Percentiles rank a stretch among this genome's conserved stretches.
Evolutionary conservation across 2,888 invertebrate genomes (phyloP).

Genomic region (Ormia ochracea): DNA sequence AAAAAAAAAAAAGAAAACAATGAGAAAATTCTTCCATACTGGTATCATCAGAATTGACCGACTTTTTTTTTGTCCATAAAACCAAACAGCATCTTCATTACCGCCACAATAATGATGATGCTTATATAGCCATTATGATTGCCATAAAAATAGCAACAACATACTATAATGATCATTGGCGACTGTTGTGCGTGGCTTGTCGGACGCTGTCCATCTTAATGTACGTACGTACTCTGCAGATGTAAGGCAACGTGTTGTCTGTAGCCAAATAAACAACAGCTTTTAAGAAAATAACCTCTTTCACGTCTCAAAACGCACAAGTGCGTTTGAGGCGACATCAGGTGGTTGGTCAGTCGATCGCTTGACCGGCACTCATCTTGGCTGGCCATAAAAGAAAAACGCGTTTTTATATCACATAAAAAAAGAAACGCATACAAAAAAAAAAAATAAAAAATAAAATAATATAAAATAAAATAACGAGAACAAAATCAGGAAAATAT

Average conservation of each 20-base stretch:
- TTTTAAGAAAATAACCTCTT: constrained; percentile 21
- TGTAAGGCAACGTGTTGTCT: constrained; percentile 42
- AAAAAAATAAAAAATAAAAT: background rate
- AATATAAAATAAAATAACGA: background rate
- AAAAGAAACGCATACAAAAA: background rate
- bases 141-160: constrained; percentile 7
- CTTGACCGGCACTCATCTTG: background rate
- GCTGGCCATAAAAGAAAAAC: constrained; percentile 35
- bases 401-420: background rate
- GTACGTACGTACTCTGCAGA: background rate
- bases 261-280: background rate
- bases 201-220: background rate
- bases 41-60: constrained; percentile 41
- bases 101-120: background rate
- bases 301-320: constrained; percentile 49
- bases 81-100: constrained; percentile 19
- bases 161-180: background rate
- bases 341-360: constrained; percentile 30
- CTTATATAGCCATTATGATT: background rate
- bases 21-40: constrained; percentile 15
- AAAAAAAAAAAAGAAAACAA: background rate
- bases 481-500: constrained; percentile 3
- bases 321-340: constrained; percentile 59
- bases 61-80: constrained; percentile 34
- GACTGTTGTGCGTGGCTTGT: constrained; percentile 1